These are phyloP conservation scores for Gnathonemus echidnorhynchus DNA, from an alignment of 2,113 vertebrate species.

Conservation along the genomic window DNA sequence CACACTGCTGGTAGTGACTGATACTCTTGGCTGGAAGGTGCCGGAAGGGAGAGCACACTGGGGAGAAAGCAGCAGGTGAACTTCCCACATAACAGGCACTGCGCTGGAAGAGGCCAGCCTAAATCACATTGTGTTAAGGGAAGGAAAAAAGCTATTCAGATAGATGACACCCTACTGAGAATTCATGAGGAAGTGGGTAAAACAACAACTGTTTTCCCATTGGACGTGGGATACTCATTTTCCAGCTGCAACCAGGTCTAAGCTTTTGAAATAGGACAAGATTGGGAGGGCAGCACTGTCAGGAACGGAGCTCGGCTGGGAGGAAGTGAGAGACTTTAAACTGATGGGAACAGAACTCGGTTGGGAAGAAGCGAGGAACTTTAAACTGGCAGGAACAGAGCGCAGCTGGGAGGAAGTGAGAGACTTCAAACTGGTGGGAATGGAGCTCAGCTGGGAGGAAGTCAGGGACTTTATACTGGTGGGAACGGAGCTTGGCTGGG, in stretches of 20 bases:
- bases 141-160: conserved; percentile 42
- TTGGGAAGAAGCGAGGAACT: neutral
- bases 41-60: neutral
- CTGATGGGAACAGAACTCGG: too few species aligned
- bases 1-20: neutral
- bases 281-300: neutral
- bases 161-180: conserved; percentile 27
- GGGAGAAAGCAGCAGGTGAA: neutral
- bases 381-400: neutral
- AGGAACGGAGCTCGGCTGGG: neutral
- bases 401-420: neutral
- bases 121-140: conserved; percentile 9
- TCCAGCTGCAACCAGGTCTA: neutral
- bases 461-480: neutral
- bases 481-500: neutral
- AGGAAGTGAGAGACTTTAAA: neutral
- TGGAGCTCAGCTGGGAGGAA: neutral
- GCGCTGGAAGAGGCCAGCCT: neutral
- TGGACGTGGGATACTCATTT: neutral
- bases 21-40: neutral
- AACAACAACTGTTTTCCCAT: neutral
- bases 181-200: neutral
- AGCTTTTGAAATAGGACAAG: neutral
- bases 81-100: neutral
- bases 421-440: neutral